Evolutionary conservation across 2,797 vertebrate genomes (phyloP).

Genomic region (Ctenopoma multispine): DNA sequence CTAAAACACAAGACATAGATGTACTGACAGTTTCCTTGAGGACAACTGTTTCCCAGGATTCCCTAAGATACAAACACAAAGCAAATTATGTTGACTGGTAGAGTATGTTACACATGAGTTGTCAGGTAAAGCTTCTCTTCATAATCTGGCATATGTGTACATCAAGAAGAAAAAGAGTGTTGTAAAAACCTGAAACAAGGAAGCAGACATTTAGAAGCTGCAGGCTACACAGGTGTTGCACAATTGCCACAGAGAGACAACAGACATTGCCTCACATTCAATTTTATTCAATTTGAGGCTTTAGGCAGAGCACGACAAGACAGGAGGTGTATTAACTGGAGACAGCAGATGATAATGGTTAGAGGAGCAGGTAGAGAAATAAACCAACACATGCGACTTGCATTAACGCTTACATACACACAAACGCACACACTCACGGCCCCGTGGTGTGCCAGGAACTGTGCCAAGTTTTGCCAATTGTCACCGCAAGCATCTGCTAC

Average conservation of each 20-base stretch:
- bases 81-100: no score
- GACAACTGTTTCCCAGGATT: no score
- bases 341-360: constrained; percentile 63
- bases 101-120: no score
- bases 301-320: constrained; percentile 59
- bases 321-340: constrained; percentile 66
- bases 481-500: constrained; percentile 41
- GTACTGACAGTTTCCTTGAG: no score
- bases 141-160: constrained; percentile 7
- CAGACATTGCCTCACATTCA: constrained; percentile 68
- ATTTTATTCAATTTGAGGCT: constrained; percentile 70
- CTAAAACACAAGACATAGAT: no score
- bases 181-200: constrained; percentile 21
- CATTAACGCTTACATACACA: constrained; percentile 11
- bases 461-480: constrained; percentile 70
- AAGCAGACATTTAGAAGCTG: constrained; percentile 16
- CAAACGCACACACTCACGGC: constrained; percentile 27
- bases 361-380: constrained; percentile 53
- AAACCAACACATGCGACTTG: not conserved
- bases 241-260: constrained; percentile 28
- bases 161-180: not conserved
- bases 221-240: constrained; percentile 56
- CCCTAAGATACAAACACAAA: no score
- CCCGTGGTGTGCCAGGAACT: constrained; percentile 54
- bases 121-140: not conserved